phyloP scores from a whole-genome alignment of 2,888 invertebrate genomes.

The Andrena praecox region DNA sequence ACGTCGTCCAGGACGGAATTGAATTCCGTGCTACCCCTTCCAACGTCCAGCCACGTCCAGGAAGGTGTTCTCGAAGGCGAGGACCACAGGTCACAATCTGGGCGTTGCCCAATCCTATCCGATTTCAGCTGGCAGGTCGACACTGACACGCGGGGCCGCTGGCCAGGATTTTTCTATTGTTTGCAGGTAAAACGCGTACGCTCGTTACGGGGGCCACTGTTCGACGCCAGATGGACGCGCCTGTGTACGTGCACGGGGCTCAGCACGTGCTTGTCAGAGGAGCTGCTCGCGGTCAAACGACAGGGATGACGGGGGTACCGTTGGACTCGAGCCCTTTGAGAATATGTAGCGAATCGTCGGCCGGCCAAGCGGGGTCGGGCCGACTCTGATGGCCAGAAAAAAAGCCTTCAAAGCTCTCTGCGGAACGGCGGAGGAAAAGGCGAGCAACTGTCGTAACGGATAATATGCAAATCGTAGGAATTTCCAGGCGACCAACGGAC shows the following conservation, averaged over 20 bases:
- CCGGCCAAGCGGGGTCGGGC: constrained; percentile 65
- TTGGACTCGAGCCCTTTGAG: constrained; percentile 65
- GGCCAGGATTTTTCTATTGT: constrained; percentile 74
- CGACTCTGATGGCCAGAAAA: constrained; percentile 71
- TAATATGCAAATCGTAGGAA: constrained; percentile 75
- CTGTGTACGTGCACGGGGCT: constrained; percentile 22
- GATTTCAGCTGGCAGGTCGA: constrained; percentile 80
- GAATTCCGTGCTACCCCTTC: constrained; percentile 73
- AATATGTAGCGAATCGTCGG: constrained; percentile 78
- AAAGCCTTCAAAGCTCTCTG: constrained; percentile 50
- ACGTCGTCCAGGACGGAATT: constrained; percentile 66
- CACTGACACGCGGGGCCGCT: constrained; percentile 57
- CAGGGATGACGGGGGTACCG: constrained; percentile 66
- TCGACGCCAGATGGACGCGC: constrained; percentile 40
- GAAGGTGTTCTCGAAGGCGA: constrained; percentile 69
- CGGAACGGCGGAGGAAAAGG: constrained; percentile 59
- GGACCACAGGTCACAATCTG: constrained; percentile 78
- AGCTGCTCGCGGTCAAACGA: constrained; percentile 69
- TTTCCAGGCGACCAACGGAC: constrained; percentile 66
- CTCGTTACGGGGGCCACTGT: constrained; percentile 76
- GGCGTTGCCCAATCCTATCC: constrained; percentile 83
- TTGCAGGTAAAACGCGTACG: constrained; percentile 75
- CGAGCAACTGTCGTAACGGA: constrained; percentile 76
- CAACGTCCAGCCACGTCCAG: constrained; percentile 44
- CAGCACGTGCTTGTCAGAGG: constrained; percentile 57